Conservation (phyloP, 2,113 vertebrate genomes). For the Heterochromis multidens region DNA sequence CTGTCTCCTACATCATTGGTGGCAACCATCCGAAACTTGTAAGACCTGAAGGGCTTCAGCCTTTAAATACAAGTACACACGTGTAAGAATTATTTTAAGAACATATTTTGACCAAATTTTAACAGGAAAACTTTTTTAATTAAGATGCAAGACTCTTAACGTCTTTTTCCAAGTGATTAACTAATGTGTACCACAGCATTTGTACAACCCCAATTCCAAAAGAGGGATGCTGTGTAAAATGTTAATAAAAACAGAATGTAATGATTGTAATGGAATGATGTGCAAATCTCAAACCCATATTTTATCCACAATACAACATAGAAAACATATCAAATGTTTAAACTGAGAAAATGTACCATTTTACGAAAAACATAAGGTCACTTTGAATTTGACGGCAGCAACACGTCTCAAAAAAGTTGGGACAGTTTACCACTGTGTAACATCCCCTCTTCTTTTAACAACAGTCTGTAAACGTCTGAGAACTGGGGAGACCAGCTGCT, state of each 20-base stretch:
- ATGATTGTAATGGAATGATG: too few relatives aligned
- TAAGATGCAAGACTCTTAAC: not conserved
- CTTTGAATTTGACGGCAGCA: not conserved
- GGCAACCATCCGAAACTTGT: slow-evolving; percentile 92
- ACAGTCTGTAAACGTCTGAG: not conserved
- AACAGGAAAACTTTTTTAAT: not conserved
- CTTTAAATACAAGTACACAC: slow-evolving; percentile 63
- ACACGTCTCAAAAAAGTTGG: not conserved
- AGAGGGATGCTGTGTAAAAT: not conserved
- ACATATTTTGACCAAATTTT: not conserved
- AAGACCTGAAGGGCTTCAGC: slow-evolving; percentile 91
- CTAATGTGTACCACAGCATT: not conserved
- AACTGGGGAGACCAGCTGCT: not conserved
- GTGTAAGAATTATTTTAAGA: not conserved
- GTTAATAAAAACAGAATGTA: not conserved
- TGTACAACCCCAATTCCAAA: not conserved
- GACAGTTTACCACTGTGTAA: not conserved
- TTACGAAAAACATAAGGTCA: not conserved
- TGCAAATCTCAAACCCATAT: too few relatives aligned
- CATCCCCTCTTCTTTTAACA: not conserved
- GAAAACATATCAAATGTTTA: too few relatives aligned
- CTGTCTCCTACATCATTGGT: slow-evolving; percentile 96
- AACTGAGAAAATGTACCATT: not conserved
- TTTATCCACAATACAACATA: too few relatives aligned
- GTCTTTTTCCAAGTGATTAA: not conserved